These are phyloP conservation scores for Acanthosepion lycidas DNA, from an alignment of 2,888 invertebrate genomes.

Conservation along the genomic window DNA sequence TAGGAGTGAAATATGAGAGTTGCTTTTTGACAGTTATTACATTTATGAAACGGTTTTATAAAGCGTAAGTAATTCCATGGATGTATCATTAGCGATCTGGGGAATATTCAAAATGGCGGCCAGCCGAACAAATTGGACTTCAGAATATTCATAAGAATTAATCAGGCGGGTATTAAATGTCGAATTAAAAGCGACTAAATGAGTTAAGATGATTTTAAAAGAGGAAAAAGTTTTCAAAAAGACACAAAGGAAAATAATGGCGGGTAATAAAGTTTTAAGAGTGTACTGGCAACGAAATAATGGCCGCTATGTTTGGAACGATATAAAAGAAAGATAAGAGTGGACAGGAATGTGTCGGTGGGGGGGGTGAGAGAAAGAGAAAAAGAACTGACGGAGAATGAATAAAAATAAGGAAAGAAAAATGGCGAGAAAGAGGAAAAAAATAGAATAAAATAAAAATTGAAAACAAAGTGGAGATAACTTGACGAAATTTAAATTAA, in stretches of 20 bases:
- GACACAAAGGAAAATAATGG: not conserved
- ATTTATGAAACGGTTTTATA: too few relatives aligned
- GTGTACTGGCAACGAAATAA: not conserved
- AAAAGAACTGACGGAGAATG: too few relatives aligned
- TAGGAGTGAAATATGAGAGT: too few relatives aligned
- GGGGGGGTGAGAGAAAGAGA: too few relatives aligned
- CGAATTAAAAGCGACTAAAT: too few relatives aligned
- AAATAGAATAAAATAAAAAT: too few relatives aligned
- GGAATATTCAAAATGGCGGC: not conserved
- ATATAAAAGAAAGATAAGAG: not conserved
- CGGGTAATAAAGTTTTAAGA: not conserved
- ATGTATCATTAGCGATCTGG: not conserved
- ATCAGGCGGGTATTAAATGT: not conserved
- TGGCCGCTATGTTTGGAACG: not conserved
- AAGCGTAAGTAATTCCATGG: too few relatives aligned
- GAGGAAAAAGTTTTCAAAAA: not conserved
- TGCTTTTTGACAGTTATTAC: too few relatives aligned
- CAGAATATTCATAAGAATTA: not conserved
- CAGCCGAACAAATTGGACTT: not conserved
- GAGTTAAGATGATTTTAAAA: not conserved
- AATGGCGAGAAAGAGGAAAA: too few relatives aligned
- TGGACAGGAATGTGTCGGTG: not conserved
- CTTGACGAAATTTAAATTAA: too few relatives aligned
- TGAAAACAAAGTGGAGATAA: too few relatives aligned
- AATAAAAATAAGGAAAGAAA: too few relatives aligned